Evolutionary conservation across 1,140 invertebrate species (phyloP), one percentile per base, ranked within the genome.

Genomic region (Conus ventricosus): DNA sequence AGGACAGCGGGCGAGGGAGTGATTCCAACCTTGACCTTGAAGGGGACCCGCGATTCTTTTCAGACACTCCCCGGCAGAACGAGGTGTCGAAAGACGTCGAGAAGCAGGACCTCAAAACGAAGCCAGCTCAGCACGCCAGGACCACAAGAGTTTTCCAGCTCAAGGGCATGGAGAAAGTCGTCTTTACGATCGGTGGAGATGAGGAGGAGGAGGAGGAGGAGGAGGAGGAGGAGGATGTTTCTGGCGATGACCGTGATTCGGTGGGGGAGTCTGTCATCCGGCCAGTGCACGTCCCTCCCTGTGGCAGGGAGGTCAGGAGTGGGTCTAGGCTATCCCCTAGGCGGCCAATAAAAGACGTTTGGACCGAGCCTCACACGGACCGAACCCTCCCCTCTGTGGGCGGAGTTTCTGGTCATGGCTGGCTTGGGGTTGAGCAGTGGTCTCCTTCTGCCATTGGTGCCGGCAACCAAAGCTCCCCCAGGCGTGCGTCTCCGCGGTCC

Each of bases 241-340:
- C 5, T 51, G n/a, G 23, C 15, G 82, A 84, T 63, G 82, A n/a
- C 7, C 23, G 57, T 51, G 82, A 84, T 23, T 63, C 82, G 54
- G 82, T 84, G 7, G 82, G 67, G 57, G 57, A 63, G 82, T 60
- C 82, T 13, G 25, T 57, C 17, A 84, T 84, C 57, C 82, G 39
- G 8, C 82, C 82, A 4, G 57, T 63, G 55, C 63, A 84, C 82
- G 82, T 84, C 11, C 82, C 82, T n/a, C 54, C 82, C 54, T 84
- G 82, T 25, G 82, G 55, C 13, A 7, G 55, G n/a, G 82, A 84
- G 4, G 55, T 55, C 11, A 23, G 57, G 13, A 20, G 82, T 11
- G 80, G 13, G 10, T 13, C 54, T 13, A 23, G 51, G 80, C 53
- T 81, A 0, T 71, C 67, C 20, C 6, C 10, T 27, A 39, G 25